These are phyloP conservation scores for Nemotelus nigrinus DNA, from an alignment of 2,888 invertebrate genomes.

Conservation along the genomic window DNA sequence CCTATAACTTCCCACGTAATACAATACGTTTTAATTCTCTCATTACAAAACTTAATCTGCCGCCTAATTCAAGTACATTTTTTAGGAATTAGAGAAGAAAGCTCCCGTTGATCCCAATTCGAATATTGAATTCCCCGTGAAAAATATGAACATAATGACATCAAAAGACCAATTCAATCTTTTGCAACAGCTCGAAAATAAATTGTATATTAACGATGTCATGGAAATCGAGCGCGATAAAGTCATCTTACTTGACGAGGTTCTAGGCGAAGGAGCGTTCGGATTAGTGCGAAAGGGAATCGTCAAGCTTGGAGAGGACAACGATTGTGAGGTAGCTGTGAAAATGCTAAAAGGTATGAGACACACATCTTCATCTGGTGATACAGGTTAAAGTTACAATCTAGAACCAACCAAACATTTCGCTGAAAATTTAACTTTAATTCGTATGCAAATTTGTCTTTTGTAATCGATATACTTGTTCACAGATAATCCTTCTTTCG, in stretches of 20 bases:
- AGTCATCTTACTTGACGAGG: constrained; percentile 70
- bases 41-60: too few relatives aligned
- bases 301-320: constrained; percentile 65
- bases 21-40: too few relatives aligned
- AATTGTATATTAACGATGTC: constrained; percentile 66
- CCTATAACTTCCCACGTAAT: too few relatives aligned
- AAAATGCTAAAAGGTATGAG: constrained; percentile 84
- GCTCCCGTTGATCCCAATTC: constrained; percentile 58
- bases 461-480: neutral
- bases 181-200: constrained; percentile 55
- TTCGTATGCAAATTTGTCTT: too few relatives aligned
- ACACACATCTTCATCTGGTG: neutral
- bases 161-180: constrained; percentile 53
- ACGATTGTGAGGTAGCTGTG: constrained; percentile 74
- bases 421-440: too few relatives aligned
- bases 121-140: constrained; percentile 56
- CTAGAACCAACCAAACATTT: neutral
- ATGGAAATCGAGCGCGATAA: constrained; percentile 75
- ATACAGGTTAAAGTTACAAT: neutral
- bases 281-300: constrained; percentile 81
- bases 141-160: constrained; percentile 48
- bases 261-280: constrained; percentile 87
- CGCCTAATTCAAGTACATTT: too few relatives aligned
- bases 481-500: constrained; percentile 74
- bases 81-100: constrained; percentile 64